Percentiles rank a stretch among this genome's conserved stretches.
These are phyloP conservation scores for Rotaria sp. DNA, from an alignment of 2,888 invertebrate genomes.

Conservation along the genomic window DNA sequence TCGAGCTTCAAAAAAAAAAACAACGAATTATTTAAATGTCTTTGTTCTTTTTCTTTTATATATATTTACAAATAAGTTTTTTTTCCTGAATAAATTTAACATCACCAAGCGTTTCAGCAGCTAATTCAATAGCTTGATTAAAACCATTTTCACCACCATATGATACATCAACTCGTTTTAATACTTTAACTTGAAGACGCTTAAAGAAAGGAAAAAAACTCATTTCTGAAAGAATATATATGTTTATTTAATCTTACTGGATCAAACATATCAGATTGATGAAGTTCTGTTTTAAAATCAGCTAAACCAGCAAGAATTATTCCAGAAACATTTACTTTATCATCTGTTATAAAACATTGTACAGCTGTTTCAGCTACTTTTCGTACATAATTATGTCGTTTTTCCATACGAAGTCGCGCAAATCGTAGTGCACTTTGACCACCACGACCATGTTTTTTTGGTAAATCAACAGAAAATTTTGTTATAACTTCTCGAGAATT, in stretches of 20 bases:
- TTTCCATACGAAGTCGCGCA: conserved; percentile 40
- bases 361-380: conserved; percentile 41
- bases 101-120: conserved; percentile 71
- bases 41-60: too few species aligned
- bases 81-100: conserved; percentile 99
- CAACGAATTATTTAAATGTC: neutral
- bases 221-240: too few species aligned
- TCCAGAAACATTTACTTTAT: conserved; percentile 41
- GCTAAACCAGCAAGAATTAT: conserved; percentile 40
- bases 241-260: conserved; percentile 54
- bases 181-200: conserved; percentile 9
- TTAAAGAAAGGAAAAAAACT: neutral
- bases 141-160: conserved; percentile 37
- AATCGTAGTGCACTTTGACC: conserved; percentile 41
- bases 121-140: conserved; percentile 38
- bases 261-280: conserved; percentile 41
- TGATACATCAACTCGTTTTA: conserved; percentile 30
- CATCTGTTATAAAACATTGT: conserved; percentile 40
- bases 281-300: conserved; percentile 41
- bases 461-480: conserved; percentile 93
- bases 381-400: conserved; percentile 41
- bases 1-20: conserved; percentile 47
- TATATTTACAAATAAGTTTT: conserved; percentile 82
- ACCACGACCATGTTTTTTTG: conserved; percentile 83
- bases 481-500: conserved; percentile 84